Conservation (phyloP, 2,888 invertebrate species). For the Sarcophaga caerulescens region DNA sequence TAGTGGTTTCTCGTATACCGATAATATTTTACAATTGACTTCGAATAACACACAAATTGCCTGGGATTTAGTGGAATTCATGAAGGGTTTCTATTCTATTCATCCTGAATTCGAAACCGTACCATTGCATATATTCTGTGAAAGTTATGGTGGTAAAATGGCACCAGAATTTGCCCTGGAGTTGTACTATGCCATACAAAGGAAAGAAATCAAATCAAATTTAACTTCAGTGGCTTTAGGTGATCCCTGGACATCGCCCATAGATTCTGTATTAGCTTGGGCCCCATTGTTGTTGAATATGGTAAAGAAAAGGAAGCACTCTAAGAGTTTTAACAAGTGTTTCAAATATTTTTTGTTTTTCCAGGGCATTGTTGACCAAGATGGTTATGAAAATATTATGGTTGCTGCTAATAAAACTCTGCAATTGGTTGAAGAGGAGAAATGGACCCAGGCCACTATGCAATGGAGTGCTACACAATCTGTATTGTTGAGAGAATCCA, state of each 20-base stretch:
- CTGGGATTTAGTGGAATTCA: slow-evolving; percentile 87
- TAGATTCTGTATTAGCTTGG: slow-evolving; percentile 92
- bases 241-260: slow-evolving; percentile 94
- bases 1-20: slow-evolving; percentile 91
- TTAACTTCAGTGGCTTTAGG: slow-evolving; percentile 91
- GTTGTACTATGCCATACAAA: slow-evolving; percentile 84
- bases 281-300: slow-evolving; percentile 88
- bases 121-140: slow-evolving; percentile 92
- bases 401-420: slow-evolving; percentile 83
- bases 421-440: slow-evolving; percentile 83
- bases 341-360: slow-evolving; percentile 39
- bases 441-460: slow-evolving; percentile 84
- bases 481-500: slow-evolving; percentile 84
- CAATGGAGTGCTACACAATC: slow-evolving; percentile 86
- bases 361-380: slow-evolving; percentile 86
- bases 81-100: slow-evolving; percentile 86
- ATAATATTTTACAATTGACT: slow-evolving; percentile 82
- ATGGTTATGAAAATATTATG: slow-evolving; percentile 85
- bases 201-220: slow-evolving; percentile 85
- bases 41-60: slow-evolving; percentile 86
- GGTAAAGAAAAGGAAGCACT: slow-evolving; percentile 79
- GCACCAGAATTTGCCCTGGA: slow-evolving; percentile 89
- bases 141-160: slow-evolving; percentile 97
- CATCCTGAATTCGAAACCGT: slow-evolving; percentile 87
- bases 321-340: background rate